These are phyloP conservation scores for Drosophila neoperkinsi DNA, from an alignment of 2,888 invertebrate genomes.

Conservation along the genomic window DNA sequence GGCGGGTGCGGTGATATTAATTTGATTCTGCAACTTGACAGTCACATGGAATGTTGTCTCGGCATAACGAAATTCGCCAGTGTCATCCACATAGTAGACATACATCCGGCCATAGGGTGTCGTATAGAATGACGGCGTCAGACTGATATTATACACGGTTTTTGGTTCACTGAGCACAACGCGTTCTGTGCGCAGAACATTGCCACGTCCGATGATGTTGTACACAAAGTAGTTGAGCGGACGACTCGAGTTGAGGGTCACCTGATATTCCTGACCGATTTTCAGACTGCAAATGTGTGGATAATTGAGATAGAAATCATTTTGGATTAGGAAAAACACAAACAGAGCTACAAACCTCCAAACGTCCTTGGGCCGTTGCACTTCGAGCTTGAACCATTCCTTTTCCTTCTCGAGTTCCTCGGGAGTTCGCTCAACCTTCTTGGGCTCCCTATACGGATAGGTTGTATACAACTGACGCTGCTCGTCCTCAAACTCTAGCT, in stretches of 20 bases:
- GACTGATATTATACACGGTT: slow-evolving; percentile 87
- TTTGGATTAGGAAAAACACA: neutral
- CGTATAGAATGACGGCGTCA: slow-evolving; percentile 91
- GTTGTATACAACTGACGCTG: slow-evolving; percentile 63
- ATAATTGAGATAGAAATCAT: neutral
- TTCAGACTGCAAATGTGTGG: slow-evolving; percentile 84
- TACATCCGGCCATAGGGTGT: slow-evolving; percentile 93
- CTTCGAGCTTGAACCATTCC: slow-evolving; percentile 64
- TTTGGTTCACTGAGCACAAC: slow-evolving; percentile 86
- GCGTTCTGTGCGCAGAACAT: slow-evolving; percentile 91
- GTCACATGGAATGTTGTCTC: slow-evolving; percentile 92
- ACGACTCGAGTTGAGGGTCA: slow-evolving; percentile 91
- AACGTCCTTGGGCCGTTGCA: slow-evolving; percentile 51
- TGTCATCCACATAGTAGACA: slow-evolving; percentile 91
- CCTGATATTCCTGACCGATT: slow-evolving; percentile 90
- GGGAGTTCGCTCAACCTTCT: slow-evolving; percentile 51
- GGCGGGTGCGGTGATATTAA: slow-evolving; percentile 88
- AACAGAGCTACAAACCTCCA: slow-evolving; percentile 54
- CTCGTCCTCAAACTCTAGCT: slow-evolving; percentile 72
- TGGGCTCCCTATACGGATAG: slow-evolving; percentile 74
- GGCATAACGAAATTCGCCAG: slow-evolving; percentile 93
- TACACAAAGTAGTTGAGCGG: slow-evolving; percentile 91
- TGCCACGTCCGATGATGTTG: slow-evolving; percentile 93
- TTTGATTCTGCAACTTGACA: slow-evolving; percentile 88
- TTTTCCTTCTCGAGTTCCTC: slow-evolving; percentile 56